Evolutionary conservation across 2,113 vertebrate species (phyloP).

Genomic region (Thalassoma bifasciatum): DNA sequence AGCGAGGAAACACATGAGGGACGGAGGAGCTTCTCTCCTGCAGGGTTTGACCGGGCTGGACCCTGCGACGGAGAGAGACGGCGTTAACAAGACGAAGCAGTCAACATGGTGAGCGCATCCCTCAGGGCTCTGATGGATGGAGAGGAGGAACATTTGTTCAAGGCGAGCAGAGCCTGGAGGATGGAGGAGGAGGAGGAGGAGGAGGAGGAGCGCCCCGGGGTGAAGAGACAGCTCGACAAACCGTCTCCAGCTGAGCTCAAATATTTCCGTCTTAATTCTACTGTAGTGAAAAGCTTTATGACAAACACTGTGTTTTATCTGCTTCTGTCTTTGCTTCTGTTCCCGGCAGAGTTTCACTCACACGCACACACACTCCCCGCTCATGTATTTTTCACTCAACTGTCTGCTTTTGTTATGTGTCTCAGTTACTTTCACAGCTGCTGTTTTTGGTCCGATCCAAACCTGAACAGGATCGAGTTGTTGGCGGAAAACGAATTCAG

Average conservation of each 20-base stretch:
- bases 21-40: conserved; percentile 25
- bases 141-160: conserved; percentile 29
- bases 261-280: background rate
- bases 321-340: background rate
- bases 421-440: background rate
- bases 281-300: background rate
- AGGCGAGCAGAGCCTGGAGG: conserved; percentile 15
- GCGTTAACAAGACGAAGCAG: conserved; percentile 42
- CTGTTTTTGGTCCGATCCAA: background rate
- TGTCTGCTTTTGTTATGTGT: background rate
- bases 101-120: conserved; percentile 31
- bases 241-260: conserved; percentile 3
- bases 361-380: background rate
- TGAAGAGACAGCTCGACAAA: background rate
- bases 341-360: background rate
- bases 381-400: conserved; percentile 5
- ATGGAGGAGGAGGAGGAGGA: no score
- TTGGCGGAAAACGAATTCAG: background rate
- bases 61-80: background rate
- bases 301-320: background rate
- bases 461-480: background rate
- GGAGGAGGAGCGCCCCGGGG: background rate
- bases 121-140: conserved; percentile 57
- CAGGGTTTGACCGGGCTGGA: conserved; percentile 19
- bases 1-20: conserved; percentile 41